Evolutionary conservation across 2,888 invertebrate genomes (phyloP).

Genomic region (Amphiduros pacificus): DNA sequence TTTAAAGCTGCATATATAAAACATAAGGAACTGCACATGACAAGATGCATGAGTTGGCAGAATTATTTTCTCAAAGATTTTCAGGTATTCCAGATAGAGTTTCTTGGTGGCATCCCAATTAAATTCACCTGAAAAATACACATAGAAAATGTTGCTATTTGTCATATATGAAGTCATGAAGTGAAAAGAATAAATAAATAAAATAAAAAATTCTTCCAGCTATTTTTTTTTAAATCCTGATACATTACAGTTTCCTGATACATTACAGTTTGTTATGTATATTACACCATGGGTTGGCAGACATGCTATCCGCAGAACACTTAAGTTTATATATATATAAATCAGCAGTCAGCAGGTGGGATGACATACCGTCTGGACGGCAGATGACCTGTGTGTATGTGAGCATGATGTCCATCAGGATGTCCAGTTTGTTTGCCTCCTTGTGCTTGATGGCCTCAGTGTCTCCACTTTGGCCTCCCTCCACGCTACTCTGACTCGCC

Average conservation of each 20-base stretch:
- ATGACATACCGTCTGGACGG: slow-evolving; percentile 40
- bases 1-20: slow-evolving; percentile 75
- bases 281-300: no score
- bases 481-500: not conserved
- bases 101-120: slow-evolving; percentile 67
- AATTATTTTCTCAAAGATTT: slow-evolving; percentile 78
- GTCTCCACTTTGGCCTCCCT: no score
- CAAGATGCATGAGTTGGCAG: slow-evolving; percentile 81
- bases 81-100: slow-evolving; percentile 68
- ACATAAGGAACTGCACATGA: slow-evolving; percentile 78
- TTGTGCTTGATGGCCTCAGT: slow-evolving; percentile 62
- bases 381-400: slow-evolving; percentile 65
- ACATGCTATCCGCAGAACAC: no score
- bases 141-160: not conserved
- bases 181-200: no score
- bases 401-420: slow-evolving; percentile 75
- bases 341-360: no score
- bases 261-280: no score
- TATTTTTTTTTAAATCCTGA: no score
- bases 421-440: slow-evolving; percentile 72
- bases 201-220: no score
- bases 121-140: slow-evolving; percentile 56
- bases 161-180: not conserved
- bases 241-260: no score
- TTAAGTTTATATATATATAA: no score